phyloP scores from a whole-genome alignment of 2,797 vertebrate species.

The Chrosomus eos region DNA sequence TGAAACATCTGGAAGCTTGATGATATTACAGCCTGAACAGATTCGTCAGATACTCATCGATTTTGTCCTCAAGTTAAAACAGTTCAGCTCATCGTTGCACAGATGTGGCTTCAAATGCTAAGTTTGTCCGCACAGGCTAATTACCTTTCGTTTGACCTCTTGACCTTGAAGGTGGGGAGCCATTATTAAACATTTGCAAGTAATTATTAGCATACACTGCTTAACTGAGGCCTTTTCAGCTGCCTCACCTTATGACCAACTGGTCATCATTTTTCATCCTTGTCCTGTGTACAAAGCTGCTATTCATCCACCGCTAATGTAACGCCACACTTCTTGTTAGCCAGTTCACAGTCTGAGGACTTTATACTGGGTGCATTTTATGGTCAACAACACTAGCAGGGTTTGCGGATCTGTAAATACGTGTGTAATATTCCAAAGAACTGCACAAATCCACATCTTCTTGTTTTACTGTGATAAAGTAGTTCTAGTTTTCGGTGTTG shows the following conservation, averaged over 20 bases:
- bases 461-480: background rate
- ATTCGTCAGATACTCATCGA: background rate
- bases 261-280: constrained; percentile 79
- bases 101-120: constrained; percentile 17
- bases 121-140: constrained; percentile 25
- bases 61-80: constrained; percentile 4
- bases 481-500: background rate
- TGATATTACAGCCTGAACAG: background rate
- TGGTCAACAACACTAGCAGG: background rate
- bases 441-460: background rate
- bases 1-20: background rate
- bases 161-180: constrained; percentile 76
- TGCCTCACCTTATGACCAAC: constrained; percentile 73
- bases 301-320: constrained; percentile 75
- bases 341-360: constrained; percentile 30
- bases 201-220: constrained; percentile 73
- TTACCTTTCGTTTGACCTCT: constrained; percentile 68
- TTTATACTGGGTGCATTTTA: constrained; percentile 27
- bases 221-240: constrained; percentile 59
- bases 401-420: background rate
- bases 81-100: constrained; percentile 8
- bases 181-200: constrained; percentile 74
- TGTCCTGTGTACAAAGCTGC: constrained; percentile 83
- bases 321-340: constrained; percentile 58
- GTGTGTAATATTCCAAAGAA: background rate